These are phyloP conservation scores for Strigamia crassipes DNA, from an alignment of 2,888 invertebrate species.

Conservation along the genomic window DNA sequence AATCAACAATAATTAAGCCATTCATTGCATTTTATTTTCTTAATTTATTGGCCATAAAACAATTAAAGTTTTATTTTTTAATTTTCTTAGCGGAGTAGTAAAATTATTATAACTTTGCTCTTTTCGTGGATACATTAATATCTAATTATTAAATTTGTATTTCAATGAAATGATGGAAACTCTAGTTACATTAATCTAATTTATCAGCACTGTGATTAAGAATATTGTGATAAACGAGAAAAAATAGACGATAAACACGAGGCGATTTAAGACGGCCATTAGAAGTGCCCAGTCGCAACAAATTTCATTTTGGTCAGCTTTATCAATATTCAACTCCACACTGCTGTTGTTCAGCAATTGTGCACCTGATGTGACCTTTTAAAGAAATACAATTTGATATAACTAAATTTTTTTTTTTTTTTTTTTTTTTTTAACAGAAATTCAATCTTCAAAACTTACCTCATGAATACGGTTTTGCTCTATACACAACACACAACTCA, in stretches of 20 bases:
- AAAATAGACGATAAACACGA: background rate
- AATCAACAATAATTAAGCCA: no score
- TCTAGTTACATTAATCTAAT: no score
- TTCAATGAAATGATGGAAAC: background rate
- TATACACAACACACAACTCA: background rate
- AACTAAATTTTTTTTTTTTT: background rate
- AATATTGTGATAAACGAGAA: background rate
- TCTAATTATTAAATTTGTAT: no score
- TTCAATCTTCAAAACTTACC: background rate
- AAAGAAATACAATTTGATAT: background rate
- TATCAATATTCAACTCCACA: slow-evolving; percentile 13
- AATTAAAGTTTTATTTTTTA: no score
- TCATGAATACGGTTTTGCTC: background rate
- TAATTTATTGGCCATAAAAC: no score
- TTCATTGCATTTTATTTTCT: no score
- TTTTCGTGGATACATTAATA: no score
- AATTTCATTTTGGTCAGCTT: background rate
- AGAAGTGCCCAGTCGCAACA: background rate
- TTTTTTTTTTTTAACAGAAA: no score
- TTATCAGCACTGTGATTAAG: background rate
- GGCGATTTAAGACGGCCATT: background rate
- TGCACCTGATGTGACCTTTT: background rate
- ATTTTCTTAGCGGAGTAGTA: no score
- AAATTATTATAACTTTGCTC: no score
- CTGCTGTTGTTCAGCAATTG: background rate